Evolutionary conservation across 2,888 invertebrate genomes (phyloP), one percentile per base, ranked within the genome.

Genomic region (Diaphora mendica): DNA sequence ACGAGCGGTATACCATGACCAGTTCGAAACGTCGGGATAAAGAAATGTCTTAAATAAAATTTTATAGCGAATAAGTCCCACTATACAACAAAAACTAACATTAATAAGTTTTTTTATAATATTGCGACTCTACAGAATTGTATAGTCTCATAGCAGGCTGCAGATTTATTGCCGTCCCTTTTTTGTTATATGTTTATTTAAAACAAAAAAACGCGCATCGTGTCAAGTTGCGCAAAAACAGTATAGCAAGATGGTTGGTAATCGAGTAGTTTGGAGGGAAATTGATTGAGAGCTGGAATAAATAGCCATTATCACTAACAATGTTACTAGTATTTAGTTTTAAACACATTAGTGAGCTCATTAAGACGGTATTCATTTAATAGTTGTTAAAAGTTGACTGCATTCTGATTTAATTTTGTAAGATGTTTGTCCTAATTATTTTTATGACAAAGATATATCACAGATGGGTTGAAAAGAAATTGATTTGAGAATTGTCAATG

Each of bases 81-180:
- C 35, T 35, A 35, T 35, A 35, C 5, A 35, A 35, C 35, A 35
- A 35, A 35, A 35, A 5, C 7, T 35, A 42, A 42, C 2, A 59
- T 59, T 26, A 11, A 3, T 55, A 55, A 55, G 4, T 55, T 13
- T n/a, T 55, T 15, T 13, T 62, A 11, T 23, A 39, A 35, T 15
- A 15, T 55, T 23, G 48, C 68, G 26, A 68, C 89, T 89, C 89
- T 70, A 87, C 48, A 62, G 73, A 59, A 77, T 88, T 85, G 78
- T 65, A 48, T 82, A 69, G 82, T 79, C 83, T 77, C 74, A 78
- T 87, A 89, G 80, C 80, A 81, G 85, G 84, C 87, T 86, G 88
- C 90, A 91, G 93, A 94, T 94, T 94, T 94, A 94, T 91, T 85
- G 87, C 86, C 74, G 73, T 81, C 78, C 79, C 81, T 91, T 93